Evolutionary conservation across 2,888 invertebrate species (phyloP).

Genomic region (Diadegma fenestrale): DNA sequence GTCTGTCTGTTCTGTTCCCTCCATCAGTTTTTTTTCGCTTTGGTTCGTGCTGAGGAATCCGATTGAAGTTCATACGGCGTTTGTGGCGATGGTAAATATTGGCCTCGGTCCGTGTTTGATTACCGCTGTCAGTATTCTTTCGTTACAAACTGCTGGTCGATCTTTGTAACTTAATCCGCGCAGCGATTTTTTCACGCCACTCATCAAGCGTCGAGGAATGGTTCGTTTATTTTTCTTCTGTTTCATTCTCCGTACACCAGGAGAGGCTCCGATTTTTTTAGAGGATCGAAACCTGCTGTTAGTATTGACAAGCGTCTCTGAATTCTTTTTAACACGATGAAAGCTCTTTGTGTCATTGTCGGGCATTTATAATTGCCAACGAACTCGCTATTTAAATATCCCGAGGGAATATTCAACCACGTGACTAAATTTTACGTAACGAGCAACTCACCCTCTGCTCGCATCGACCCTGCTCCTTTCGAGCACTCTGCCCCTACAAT

Average conservation of each 20-base stretch:
- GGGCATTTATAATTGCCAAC: constrained; percentile 5
- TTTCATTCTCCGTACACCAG: not conserved
- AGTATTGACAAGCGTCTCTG: constrained; percentile 4
- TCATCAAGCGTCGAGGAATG: constrained; percentile 1
- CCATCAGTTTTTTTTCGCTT: not conserved
- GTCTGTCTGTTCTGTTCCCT: not conserved
- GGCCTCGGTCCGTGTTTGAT: constrained; percentile 18
- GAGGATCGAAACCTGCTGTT: not conserved
- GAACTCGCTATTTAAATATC: constrained; percentile 34
- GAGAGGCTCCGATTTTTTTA: not conserved
- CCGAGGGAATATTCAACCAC: constrained; percentile 24
- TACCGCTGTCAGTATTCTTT: constrained; percentile 39
- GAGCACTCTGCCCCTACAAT: not conserved
- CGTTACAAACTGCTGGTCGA: constrained; percentile 37
- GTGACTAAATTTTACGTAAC: constrained; percentile 42
- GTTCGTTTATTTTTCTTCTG: constrained; percentile 29
- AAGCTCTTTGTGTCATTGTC: not conserved
- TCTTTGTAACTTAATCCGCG: constrained; percentile 8
- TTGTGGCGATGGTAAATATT: constrained; percentile 48
- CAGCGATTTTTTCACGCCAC: not conserved
- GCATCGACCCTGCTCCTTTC: not conserved
- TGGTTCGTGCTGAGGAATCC: constrained; percentile 26
- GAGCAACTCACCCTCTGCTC: constrained; percentile 30
- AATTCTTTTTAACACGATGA: not conserved
- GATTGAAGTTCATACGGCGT: constrained; percentile 17